Base-by-base conservation (phyloP, 2,888 invertebrate genomes). In the Hydrotaea cyrtoneurina region DNA sequence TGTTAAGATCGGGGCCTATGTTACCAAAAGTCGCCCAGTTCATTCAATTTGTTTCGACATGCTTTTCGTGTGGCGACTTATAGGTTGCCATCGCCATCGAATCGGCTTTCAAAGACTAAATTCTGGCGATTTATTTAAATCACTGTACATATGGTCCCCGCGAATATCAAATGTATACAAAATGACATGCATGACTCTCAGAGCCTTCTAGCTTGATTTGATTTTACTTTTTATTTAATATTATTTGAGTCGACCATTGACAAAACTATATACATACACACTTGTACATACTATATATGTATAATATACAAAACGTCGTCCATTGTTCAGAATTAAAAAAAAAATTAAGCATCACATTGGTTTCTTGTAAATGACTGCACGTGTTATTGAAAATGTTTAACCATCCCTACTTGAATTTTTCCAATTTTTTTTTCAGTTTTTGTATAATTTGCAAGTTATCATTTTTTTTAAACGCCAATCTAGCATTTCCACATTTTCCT, bases 401-500 rank as follows among this genome's bases (percentile, higher is more conserved):
- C 73, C 76, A 50, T 78, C 59, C 36, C 36, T 43, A 17, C 69
- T 15, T 21, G 46, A 23, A 43, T 36, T 36, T 19, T 13, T 59
- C 13, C 66, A 62, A 23, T 76, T 53, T 76, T 2, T 31, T 2
- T 31, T 7, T 7, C 13, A 76, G 19, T 78, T 79, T 79, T 76
- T 46, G 72, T 79, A 76, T 85, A 36, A 82, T 78, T 85, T 85
- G 84, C 84, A n/a, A n/a, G n/a, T n/a, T n/a, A n/a, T n/a, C n/a
- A n/a, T n/a, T 36, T 75, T 36, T 8, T 36, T 36, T 3, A 59
- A 59, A n/a, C 11, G 10, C 15, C 62, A 62, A 15, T 15, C 43
- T 46, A 39, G 11, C 43, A 55, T 71, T 80, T 80, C 53, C 74
- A 69, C 78, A 43, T 62, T 73, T 55, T 80, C 71, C 53, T 19